phyloP scores from a whole-genome alignment of 1,140 invertebrate species.

The Drosophila sproati region DNA sequence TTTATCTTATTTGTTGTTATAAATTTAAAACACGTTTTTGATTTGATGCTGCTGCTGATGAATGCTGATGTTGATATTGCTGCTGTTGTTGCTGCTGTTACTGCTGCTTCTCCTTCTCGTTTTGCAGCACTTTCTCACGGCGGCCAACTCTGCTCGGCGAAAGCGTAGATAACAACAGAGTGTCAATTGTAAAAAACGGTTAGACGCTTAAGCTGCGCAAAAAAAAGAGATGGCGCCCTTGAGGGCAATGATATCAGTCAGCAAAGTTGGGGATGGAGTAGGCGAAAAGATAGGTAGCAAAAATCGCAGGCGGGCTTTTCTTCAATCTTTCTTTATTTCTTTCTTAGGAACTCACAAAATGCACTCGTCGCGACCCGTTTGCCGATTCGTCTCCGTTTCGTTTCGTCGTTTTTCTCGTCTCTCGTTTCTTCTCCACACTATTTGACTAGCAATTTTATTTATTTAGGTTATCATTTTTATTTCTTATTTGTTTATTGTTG shows the following conservation, averaged over 20 bases:
- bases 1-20: constrained; percentile 45
- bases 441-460: constrained; percentile 70
- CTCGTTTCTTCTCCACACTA: constrained; percentile 28
- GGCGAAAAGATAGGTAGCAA: constrained; percentile 11
- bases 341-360: constrained; percentile 34
- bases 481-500: constrained; percentile 32
- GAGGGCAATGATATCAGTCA: not conserved
- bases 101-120: not conserved
- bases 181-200: constrained; percentile 45
- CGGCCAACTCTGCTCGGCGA: constrained; percentile 12
- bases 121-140: constrained; percentile 43
- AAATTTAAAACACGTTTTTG: constrained; percentile 54
- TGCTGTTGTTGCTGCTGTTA: not conserved
- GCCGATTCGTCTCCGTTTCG: constrained; percentile 13
- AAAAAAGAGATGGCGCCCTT: constrained; percentile 3
- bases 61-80: too few relatives aligned
- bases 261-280: not conserved
- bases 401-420: constrained; percentile 6
- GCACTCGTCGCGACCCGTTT: constrained; percentile 32
- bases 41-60: constrained; percentile 8
- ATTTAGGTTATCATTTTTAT: constrained; percentile 71
- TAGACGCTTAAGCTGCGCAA: constrained; percentile 10
- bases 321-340: constrained; percentile 15
- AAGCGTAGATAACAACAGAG: constrained; percentile 47
- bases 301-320: not conserved